Base-by-base conservation (phyloP, 2,888 invertebrate genomes). In the Galerucella calmariensis region DNA sequence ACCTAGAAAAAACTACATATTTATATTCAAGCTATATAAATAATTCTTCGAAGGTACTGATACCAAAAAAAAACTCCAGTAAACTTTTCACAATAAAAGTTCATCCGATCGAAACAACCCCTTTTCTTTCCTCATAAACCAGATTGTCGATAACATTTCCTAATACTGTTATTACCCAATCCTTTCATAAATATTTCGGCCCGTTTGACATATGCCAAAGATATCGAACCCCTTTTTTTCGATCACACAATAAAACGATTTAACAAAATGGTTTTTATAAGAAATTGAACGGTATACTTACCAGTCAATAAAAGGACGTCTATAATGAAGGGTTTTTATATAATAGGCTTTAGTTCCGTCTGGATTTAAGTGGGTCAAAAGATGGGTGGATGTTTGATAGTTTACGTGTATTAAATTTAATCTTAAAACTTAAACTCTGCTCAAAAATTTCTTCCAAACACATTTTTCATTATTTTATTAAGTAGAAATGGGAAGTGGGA, bases 351-450 rank as follows among this genome's bases (percentile, higher is more conserved):
- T 65, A 61, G 69, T 76, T 76, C 69, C 69, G 74, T 69, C 74
- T 74, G 67, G 76, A 76, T 76, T 76, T 76, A 76, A 69, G 71
- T 76, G 69, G 76, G 76, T 76, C 76, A 74, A 48, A 75, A 63
- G n/a, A 35, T 46, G 71, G 58, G 35, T 41, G 35, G 35, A 35
- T 35, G 5, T 35, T 35, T 35, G 35, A 35, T 35, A 35, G 35
- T 6, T 27, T 35, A 35, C 35, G 35, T 35, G 9, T 41, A 41
- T 41, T 6, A 35, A 35, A 35, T 41, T 41, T 8, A 1, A 41
- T 41, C 8, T 41, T 41, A 41, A 20, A 41, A 41, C 8, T 9
- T 41, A 41, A 8, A 41, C 1, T 41, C 8, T 41, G 8, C 35
- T 2, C 2, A 0, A 1, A 41, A 41, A 41, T 6, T 41, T 9